Evolutionary conservation across 1,140 invertebrate species (phyloP).

Genomic region (Scaptomyza montana): DNA sequence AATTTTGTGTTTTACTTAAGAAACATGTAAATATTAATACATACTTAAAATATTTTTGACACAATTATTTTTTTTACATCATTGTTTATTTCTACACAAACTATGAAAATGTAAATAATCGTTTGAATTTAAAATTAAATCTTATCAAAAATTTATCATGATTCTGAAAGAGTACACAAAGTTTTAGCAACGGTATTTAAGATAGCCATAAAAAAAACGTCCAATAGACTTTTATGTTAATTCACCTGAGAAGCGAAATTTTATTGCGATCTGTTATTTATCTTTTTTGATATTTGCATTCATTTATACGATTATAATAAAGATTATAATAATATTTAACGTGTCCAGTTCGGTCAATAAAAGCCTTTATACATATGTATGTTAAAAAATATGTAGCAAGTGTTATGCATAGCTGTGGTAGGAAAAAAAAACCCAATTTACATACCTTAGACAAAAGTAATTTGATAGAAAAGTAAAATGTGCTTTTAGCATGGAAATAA

Average conservation of each 20-base stretch:
- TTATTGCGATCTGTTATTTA: slow-evolving; percentile 59
- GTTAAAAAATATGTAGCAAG: background rate
- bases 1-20: background rate
- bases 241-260: slow-evolving; percentile 43
- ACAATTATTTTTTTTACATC: too few species aligned
- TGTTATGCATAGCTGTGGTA: slow-evolving; percentile 16
- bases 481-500: background rate
- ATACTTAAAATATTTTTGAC: too few species aligned
- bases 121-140: background rate
- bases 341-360: slow-evolving; percentile 28
- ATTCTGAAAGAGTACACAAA: background rate
- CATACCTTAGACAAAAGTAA: too few species aligned
- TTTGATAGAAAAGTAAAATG: slow-evolving; percentile 10
- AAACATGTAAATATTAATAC: background rate
- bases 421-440: too few species aligned
- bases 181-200: background rate
- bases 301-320: background rate
- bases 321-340: slow-evolving; percentile 20
- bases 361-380: background rate
- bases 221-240: slow-evolving; percentile 60
- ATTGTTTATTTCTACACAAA: too few species aligned
- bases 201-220: slow-evolving; percentile 40
- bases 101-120: too few species aligned
- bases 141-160: too few species aligned
- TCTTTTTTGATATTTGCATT: slow-evolving; percentile 45